Evolutionary conservation across 1,140 invertebrate genomes (phyloP).

Genomic region (Euglossa dilemma): DNA sequence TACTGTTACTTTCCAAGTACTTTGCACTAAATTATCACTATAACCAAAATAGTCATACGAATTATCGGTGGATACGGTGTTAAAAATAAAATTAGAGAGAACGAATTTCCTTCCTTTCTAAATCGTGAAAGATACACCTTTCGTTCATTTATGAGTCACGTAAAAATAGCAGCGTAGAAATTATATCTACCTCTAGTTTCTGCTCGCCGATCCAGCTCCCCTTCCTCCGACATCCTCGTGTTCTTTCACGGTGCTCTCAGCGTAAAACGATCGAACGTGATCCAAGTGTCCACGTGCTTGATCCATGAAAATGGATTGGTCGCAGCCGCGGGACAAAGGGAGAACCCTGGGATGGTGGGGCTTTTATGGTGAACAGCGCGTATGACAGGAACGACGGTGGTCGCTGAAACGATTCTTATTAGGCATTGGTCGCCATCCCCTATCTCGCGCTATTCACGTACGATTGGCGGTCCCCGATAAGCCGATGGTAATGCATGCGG

Average conservation of each 20-base stretch:
- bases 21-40: too few species aligned
- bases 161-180: too few species aligned
- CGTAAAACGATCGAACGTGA: too few species aligned
- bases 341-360: not conserved
- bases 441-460: constrained; percentile 71
- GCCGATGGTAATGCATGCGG: constrained; percentile 71
- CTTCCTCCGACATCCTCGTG: not conserved
- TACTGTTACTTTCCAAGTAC: too few species aligned
- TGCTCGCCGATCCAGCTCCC: too few species aligned
- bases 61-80: too few species aligned
- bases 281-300: not conserved
- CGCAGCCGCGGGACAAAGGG: not conserved
- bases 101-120: too few species aligned
- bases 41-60: too few species aligned
- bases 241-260: not conserved
- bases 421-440: constrained; percentile 57
- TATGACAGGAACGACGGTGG: constrained; percentile 28
- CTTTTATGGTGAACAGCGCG: constrained; percentile 34
- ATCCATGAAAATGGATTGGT: not conserved
- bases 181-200: not conserved
- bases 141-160: too few species aligned
- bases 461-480: constrained; percentile 72
- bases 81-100: too few species aligned
- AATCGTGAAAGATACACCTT: too few species aligned
- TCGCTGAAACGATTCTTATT: constrained; percentile 64